Percentiles rank a stretch among this genome's conserved stretches.
These are phyloP conservation scores for Ametastegia equiseti DNA, from an alignment of 2,888 invertebrate genomes.

Conservation along the genomic window DNA sequence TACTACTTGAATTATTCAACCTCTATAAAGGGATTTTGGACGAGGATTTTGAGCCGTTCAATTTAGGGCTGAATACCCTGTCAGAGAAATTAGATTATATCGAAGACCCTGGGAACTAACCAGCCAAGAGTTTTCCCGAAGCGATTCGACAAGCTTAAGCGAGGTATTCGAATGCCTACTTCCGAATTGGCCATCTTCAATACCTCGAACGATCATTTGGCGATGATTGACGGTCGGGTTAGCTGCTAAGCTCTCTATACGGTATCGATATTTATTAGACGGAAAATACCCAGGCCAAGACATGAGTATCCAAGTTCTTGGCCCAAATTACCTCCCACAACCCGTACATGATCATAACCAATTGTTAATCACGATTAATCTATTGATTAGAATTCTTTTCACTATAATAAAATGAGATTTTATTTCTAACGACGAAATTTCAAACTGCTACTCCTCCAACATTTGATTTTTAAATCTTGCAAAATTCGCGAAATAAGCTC, in stretches of 20 bases:
- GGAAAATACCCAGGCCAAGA: background rate
- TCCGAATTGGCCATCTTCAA: background rate
- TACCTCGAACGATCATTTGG: background rate
- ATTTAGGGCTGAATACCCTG: background rate
- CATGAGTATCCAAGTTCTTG: background rate
- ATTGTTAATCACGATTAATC: background rate
- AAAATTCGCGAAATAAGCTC: background rate
- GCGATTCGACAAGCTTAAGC: background rate
- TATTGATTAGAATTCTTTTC: background rate
- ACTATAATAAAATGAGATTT: no score
- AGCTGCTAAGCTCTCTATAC: background rate
- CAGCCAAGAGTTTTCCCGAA: background rate
- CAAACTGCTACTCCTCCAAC: background rate
- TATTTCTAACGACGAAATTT: background rate
- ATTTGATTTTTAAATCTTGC: background rate
- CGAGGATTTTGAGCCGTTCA: background rate
- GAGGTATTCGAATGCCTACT: background rate
- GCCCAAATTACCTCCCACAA: background rate
- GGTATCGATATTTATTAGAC: background rate
- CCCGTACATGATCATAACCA: background rate
- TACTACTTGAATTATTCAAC: background rate
- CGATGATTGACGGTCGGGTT: background rate
- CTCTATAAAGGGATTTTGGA: background rate
- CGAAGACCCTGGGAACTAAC: background rate
- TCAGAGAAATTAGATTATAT: constrained; percentile 5